Conservation (phyloP, 2,888 invertebrate genomes). For the Dryococelus australis region DNA sequence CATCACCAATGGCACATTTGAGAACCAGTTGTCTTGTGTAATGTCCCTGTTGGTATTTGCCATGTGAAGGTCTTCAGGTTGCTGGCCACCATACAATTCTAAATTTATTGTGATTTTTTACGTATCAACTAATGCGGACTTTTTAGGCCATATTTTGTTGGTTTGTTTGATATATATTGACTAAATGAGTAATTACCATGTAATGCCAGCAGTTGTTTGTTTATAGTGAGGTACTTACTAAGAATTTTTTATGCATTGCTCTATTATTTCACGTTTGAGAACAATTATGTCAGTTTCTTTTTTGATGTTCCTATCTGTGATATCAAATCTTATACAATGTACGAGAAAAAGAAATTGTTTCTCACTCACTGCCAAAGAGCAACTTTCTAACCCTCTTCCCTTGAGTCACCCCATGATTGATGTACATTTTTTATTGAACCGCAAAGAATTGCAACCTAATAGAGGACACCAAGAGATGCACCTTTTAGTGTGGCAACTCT, state of each 20-base stretch:
- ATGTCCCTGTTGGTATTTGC: slow-evolving; percentile 45
- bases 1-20: slow-evolving; percentile 39
- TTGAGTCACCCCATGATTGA: no score
- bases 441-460: no score
- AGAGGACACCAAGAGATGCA: no score
- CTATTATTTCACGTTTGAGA: background rate
- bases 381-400: background rate
- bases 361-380: background rate
- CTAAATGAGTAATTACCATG: slow-evolving; percentile 48
- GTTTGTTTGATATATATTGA: slow-evolving; percentile 53
- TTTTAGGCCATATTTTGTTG: slow-evolving; percentile 52
- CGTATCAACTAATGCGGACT: slow-evolving; percentile 47
- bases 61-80: slow-evolving; percentile 45
- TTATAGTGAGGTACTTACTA: slow-evolving; percentile 48
- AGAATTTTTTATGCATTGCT: slow-evolving; percentile 16
- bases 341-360: background rate
- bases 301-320: background rate
- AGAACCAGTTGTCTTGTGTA: slow-evolving; percentile 43
- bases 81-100: slow-evolving; percentile 48
- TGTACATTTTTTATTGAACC: no score
- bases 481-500: no score
- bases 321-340: background rate
- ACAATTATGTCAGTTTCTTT: background rate
- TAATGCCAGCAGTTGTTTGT: slow-evolving; percentile 46
- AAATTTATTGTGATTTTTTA: slow-evolving; percentile 44